Evolutionary conservation across 2,888 invertebrate species (phyloP).

Genomic region (Ecdyonurus torrentis): DNA sequence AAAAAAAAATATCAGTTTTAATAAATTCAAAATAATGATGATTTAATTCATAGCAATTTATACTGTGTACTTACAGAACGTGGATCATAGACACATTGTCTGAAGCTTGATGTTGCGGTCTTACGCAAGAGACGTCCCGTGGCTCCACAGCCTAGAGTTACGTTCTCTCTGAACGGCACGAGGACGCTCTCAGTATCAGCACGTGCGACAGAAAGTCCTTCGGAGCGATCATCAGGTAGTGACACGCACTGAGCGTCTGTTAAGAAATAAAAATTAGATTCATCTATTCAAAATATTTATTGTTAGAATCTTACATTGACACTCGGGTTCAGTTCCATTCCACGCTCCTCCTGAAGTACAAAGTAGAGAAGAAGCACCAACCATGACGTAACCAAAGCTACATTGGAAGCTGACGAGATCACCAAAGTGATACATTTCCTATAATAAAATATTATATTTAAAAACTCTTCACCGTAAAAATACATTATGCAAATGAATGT

Average conservation of each 20-base stretch:
- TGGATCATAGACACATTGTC: slow-evolving; percentile 93
- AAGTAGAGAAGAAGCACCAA: slow-evolving; percentile 66
- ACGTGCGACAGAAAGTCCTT: slow-evolving; percentile 62
- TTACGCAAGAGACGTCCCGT: slow-evolving; percentile 61
- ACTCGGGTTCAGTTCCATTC: slow-evolving; percentile 87
- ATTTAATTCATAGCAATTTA: slow-evolving; percentile 4
- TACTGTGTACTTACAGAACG: slow-evolving; percentile 41
- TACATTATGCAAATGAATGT: not conserved
- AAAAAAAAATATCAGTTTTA: no score
- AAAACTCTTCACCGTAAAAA: not conserved
- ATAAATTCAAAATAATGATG: no score
- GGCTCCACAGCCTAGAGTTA: slow-evolving; percentile 64
- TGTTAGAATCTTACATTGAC: slow-evolving; percentile 55
- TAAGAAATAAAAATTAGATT: not conserved
- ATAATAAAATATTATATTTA: slow-evolving; percentile 8
- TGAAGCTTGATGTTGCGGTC: slow-evolving; percentile 67
- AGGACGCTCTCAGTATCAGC: slow-evolving; percentile 67
- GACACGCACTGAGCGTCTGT: slow-evolving; percentile 80
- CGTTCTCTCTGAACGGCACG: slow-evolving; percentile 79
- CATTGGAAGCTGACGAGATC: slow-evolving; percentile 85
- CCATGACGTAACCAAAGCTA: slow-evolving; percentile 85
- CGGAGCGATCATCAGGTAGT: slow-evolving; percentile 72
- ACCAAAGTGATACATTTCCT: slow-evolving; percentile 68
- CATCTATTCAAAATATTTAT: no score
- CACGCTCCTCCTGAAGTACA: slow-evolving; percentile 83